Percentiles rank a stretch among this genome's conserved stretches.
phyloP scores from a whole-genome alignment of 2,888 invertebrate species.

The Malachius bipustulatus region DNA sequence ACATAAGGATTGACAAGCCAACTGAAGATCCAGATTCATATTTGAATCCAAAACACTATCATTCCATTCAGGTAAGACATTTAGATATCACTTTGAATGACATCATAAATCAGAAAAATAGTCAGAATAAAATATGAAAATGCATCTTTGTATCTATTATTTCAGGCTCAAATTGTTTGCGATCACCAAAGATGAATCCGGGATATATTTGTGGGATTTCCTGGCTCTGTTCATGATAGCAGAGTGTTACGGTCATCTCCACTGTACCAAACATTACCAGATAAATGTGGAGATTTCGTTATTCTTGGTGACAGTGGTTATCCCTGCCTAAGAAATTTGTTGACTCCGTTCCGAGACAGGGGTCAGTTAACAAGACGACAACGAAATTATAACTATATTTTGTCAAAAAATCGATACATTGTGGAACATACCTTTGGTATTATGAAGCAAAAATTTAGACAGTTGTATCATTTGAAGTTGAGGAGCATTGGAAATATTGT shows the following conservation, averaged over 20 bases:
- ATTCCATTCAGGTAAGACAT: slow-evolving; percentile 3
- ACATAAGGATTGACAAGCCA: slow-evolving; percentile 3
- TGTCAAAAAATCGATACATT: slow-evolving; percentile 10
- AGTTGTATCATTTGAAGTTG: slow-evolving; percentile 10
- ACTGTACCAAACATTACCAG: not conserved
- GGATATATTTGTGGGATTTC: slow-evolving; percentile 1
- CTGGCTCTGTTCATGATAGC: slow-evolving; percentile 4
- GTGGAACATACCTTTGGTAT: slow-evolving; percentile 12
- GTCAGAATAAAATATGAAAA: no score
- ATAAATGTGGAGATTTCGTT: not conserved
- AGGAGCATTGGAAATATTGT: not conserved
- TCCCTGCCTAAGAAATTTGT: slow-evolving; percentile 6
- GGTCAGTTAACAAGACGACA: slow-evolving; percentile 9
- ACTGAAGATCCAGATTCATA: slow-evolving; percentile 4
- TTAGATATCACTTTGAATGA: not conserved
- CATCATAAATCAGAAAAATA: not conserved
- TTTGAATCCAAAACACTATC: not conserved
- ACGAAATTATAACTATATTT: slow-evolving; percentile 10
- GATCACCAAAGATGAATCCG: not conserved
- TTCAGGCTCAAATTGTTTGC: slow-evolving; percentile 4
- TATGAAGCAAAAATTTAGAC: slow-evolving; percentile 13
- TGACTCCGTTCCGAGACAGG: slow-evolving; percentile 9
- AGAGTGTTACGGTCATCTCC: not conserved
- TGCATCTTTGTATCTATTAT: no score
- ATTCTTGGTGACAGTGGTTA: slow-evolving; percentile 3